Percentiles rank a stretch among this genome's conserved stretches.
These are phyloP conservation scores for Dasypus novemcinctus DNA, from an alignment of 2,113 vertebrate genomes.

Conservation along the genomic window DNA sequence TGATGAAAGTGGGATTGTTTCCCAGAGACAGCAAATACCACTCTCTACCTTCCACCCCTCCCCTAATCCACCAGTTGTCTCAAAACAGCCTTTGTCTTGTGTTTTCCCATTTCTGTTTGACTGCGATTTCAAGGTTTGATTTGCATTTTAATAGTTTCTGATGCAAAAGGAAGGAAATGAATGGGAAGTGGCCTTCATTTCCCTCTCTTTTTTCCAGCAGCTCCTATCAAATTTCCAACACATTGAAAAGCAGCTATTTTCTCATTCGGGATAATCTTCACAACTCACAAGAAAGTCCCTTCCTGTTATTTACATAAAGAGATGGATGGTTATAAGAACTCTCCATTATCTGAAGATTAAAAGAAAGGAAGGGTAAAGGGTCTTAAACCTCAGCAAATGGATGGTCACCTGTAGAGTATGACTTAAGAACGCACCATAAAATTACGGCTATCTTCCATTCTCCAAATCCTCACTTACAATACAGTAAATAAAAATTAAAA, in stretches of 20 bases:
- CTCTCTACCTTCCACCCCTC: neutral
- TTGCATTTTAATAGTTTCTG: constrained; percentile 67
- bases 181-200: constrained; percentile 47
- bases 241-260: constrained; percentile 62
- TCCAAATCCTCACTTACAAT: neutral
- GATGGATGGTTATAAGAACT: neutral
- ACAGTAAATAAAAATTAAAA: neutral
- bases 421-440: neutral
- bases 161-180: constrained; percentile 61
- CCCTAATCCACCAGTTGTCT: neutral
- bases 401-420: neutral
- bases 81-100: constrained; percentile 34
- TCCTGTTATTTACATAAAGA: constrained; percentile 55
- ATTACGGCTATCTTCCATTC: neutral
- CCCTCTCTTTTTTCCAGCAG: neutral
- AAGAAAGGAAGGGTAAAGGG: neutral
- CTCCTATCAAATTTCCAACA: constrained; percentile 45
- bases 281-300: constrained; percentile 36
- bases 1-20: constrained; percentile 60
- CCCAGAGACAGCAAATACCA: neutral
- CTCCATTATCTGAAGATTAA: neutral
- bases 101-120: constrained; percentile 24
- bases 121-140: constrained; percentile 44
- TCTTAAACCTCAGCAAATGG: neutral
- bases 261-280: constrained; percentile 43